Evolutionary conservation across 2,113 vertebrate species (phyloP).

Genomic region (Cololabis saira): DNA sequence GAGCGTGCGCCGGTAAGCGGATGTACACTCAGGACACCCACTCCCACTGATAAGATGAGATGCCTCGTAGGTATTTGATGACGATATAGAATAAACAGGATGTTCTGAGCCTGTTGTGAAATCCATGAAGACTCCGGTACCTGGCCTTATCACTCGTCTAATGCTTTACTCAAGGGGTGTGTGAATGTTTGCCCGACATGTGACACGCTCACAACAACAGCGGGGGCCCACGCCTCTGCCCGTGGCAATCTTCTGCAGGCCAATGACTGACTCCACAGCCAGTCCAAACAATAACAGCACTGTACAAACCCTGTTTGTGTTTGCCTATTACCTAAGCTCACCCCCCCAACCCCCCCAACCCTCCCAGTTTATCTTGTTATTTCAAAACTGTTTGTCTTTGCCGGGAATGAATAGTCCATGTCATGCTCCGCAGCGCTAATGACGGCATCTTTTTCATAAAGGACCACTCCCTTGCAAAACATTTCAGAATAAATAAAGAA

Average conservation of each 20-base stretch:
- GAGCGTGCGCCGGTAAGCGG: neutral
- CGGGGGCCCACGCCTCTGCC: conserved; percentile 69
- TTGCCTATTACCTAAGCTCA: conserved; percentile 84
- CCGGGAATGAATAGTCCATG: conserved; percentile 77
- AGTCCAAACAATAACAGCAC: conserved; percentile 85
- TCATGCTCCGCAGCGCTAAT: conserved; percentile 68
- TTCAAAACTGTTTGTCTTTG: conserved; percentile 83
- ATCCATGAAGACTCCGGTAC: conserved; percentile 41
- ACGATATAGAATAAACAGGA: conserved; percentile 67
- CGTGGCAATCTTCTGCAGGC: conserved; percentile 64
- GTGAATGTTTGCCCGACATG: conserved; percentile 72
- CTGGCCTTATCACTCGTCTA: conserved; percentile 43
- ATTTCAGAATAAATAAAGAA: conserved; percentile 81
- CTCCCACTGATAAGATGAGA: conserved; percentile 3
- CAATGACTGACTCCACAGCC: conserved; percentile 76
- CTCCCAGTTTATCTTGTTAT: conserved; percentile 83
- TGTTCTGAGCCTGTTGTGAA: conserved; percentile 67
- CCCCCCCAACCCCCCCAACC: conserved; percentile 44
- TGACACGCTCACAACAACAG: conserved; percentile 62
- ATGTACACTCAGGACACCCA: neutral
- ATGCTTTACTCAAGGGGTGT: conserved; percentile 75
- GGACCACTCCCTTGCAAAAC: conserved; percentile 80
- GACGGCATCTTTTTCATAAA: conserved; percentile 75
- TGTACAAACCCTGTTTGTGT: conserved; percentile 84
- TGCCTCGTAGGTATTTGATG: conserved; percentile 31